A percentile compares a stretch with the other conserved stretches of the same genome.
Conservation (phyloP, 2,113 vertebrate genomes). For the Dipodomys merriami region DNA sequence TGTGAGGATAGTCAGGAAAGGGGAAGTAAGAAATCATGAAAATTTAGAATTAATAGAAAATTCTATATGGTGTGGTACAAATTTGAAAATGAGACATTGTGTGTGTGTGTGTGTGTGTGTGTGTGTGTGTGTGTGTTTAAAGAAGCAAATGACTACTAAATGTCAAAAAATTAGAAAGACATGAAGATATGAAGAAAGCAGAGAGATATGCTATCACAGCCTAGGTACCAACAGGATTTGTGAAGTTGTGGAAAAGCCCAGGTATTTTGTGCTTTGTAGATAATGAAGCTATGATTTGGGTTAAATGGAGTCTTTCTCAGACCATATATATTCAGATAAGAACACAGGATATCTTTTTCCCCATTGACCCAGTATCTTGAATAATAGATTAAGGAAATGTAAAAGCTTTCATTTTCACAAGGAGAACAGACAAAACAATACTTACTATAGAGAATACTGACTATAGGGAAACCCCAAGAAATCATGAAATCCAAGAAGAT, state of each 20-base stretch:
- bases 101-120: neutral
- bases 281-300: neutral
- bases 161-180: neutral
- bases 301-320: neutral
- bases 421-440: neutral
- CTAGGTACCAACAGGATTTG: neutral
- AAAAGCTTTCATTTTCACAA: conserved; percentile 12
- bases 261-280: neutral
- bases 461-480: neutral
- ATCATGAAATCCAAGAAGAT: neutral
- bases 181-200: neutral
- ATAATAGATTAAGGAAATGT: neutral
- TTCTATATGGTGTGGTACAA: neutral
- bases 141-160: neutral
- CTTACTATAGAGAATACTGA: neutral
- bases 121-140: neutral
- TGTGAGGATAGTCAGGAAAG: neutral
- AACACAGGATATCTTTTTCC: neutral
- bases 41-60: conserved; percentile 38
- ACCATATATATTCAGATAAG: neutral
- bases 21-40: neutral
- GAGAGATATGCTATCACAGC: neutral
- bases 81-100: neutral
- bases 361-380: neutral
- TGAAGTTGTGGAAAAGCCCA: neutral